Conservation (phyloP, 2,113 vertebrate genomes). For the Cheilinus undulatus region DNA sequence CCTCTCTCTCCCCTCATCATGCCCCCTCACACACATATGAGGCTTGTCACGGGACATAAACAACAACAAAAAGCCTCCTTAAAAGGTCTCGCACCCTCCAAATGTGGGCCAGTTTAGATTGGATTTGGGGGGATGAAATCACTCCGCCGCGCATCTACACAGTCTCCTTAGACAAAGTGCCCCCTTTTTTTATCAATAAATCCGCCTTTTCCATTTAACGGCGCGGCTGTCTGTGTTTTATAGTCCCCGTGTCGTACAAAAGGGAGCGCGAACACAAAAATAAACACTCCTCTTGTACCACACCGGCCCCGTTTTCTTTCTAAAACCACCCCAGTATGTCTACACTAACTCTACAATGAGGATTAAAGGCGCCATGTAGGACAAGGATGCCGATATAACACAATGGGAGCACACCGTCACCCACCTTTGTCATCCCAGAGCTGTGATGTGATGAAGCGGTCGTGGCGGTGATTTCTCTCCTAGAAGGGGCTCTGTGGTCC, state of each 20-base stretch:
- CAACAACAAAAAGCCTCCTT: slow-evolving; percentile 5
- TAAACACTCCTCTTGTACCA: background rate
- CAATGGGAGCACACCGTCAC: slow-evolving; percentile 48
- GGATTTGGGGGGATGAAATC: slow-evolving; percentile 25
- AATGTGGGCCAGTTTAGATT: slow-evolving; percentile 49
- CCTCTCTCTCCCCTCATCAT: background rate
- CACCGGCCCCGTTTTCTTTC: background rate
- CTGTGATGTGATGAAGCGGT: slow-evolving; percentile 44
- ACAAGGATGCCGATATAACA: slow-evolving; percentile 39
- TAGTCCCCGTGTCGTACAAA: background rate
- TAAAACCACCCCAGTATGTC: background rate
- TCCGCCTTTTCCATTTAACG: background rate
- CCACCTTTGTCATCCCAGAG: slow-evolving; percentile 73
- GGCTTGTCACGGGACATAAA: slow-evolving; percentile 15
- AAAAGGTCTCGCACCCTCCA: slow-evolving; percentile 11
- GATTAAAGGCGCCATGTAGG: slow-evolving; percentile 44
- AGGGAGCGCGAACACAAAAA: background rate
- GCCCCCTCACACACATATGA: background rate
- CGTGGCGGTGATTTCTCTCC: slow-evolving; percentile 50
- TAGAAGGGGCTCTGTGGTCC: slow-evolving; percentile 26
- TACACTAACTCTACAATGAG: background rate
- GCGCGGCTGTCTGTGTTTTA: background rate
- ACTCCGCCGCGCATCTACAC: slow-evolving; percentile 43
- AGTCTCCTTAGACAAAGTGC: background rate
- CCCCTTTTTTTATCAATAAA: background rate